phyloP scores from a whole-genome alignment of 2,888 invertebrate genomes.

The Lycocerus yunnanus region DNA sequence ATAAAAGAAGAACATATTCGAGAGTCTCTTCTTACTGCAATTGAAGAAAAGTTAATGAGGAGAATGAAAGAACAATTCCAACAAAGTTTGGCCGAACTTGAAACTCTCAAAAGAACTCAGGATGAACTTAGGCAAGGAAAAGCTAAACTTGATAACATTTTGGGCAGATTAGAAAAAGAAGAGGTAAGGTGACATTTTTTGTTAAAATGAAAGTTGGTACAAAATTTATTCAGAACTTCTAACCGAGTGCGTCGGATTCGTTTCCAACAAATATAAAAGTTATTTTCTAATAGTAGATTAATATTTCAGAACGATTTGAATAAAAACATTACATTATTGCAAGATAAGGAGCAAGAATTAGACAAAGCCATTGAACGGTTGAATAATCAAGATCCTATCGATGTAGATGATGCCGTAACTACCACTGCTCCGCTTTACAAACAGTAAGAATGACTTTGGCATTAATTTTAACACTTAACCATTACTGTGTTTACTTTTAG shows the following conservation, averaged over 20 bases:
- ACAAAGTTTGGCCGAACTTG: constrained; percentile 89
- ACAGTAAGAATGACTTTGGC: constrained; percentile 66
- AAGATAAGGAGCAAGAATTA: constrained; percentile 87
- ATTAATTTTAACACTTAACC: constrained; percentile 1
- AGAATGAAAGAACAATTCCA: constrained; percentile 88
- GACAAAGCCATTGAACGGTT: constrained; percentile 78
- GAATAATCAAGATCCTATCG: constrained; percentile 78
- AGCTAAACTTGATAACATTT: constrained; percentile 77
- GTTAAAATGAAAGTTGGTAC: background rate
- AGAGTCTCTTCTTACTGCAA: constrained; percentile 90
- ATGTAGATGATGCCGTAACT: constrained; percentile 95
- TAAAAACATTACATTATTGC: constrained; percentile 79
- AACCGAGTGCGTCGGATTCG: background rate
- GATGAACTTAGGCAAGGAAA: constrained; percentile 87
- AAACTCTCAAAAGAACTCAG: constrained; percentile 84
- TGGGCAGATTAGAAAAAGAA: constrained; percentile 77
- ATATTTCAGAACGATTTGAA: constrained; percentile 76
- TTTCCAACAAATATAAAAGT: background rate
- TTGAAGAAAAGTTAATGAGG: constrained; percentile 90
- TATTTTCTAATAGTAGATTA: background rate
- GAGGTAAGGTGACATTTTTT: constrained; percentile 58
- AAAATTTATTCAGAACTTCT: too few species aligned
- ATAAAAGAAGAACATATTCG: constrained; percentile 95
- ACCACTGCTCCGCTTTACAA: constrained; percentile 95
- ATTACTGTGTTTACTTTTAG: constrained; percentile 53